Percentiles rank a stretch among this genome's conserved stretches.
Evolutionary conservation across 1,140 invertebrate species (phyloP).

Genomic region (Leptinotarsa texana): DNA sequence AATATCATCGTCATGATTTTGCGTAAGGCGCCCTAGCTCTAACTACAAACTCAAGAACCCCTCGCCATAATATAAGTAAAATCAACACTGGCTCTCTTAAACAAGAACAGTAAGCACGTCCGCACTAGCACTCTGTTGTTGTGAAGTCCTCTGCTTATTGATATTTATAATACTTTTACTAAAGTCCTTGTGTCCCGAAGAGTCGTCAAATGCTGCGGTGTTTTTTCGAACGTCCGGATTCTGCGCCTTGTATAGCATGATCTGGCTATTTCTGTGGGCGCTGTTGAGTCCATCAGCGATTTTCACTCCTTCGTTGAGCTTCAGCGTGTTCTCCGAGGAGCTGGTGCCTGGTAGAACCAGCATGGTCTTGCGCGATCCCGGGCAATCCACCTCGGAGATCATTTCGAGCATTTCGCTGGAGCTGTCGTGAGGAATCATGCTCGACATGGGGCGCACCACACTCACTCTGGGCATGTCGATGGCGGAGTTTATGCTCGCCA

Average conservation of each 20-base stretch:
- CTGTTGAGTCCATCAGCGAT: constrained; percentile 49
- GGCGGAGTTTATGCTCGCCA: constrained; percentile 51
- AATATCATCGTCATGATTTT: constrained; percentile 14
- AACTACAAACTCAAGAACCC: background rate
- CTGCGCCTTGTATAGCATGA: constrained; percentile 72
- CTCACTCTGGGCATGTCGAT: constrained; percentile 59
- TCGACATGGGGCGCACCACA: constrained; percentile 64
- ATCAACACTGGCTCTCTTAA: constrained; percentile 42
- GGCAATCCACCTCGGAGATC: constrained; percentile 63
- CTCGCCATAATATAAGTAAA: constrained; percentile 7
- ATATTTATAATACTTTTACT: constrained; percentile 70
- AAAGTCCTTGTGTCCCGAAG: constrained; percentile 73
- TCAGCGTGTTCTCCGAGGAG: constrained; percentile 44
- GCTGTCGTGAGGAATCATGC: constrained; percentile 54
- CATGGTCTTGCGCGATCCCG: constrained; percentile 52
- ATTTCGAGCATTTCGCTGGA: constrained; percentile 67
- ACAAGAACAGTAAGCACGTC: constrained; percentile 55
- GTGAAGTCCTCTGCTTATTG: constrained; percentile 55
- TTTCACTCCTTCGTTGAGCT: constrained; percentile 44
- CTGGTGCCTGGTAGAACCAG: constrained; percentile 52
- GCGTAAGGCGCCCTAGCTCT: background rate
- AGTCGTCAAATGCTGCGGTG: constrained; percentile 73
- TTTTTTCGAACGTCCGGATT: constrained; percentile 78
- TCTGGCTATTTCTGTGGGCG: constrained; percentile 64
- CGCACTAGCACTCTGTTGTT: constrained; percentile 51